Base-by-base conservation (phyloP, 2,797 vertebrate genomes). In the Gambelia wislizenii region DNA sequence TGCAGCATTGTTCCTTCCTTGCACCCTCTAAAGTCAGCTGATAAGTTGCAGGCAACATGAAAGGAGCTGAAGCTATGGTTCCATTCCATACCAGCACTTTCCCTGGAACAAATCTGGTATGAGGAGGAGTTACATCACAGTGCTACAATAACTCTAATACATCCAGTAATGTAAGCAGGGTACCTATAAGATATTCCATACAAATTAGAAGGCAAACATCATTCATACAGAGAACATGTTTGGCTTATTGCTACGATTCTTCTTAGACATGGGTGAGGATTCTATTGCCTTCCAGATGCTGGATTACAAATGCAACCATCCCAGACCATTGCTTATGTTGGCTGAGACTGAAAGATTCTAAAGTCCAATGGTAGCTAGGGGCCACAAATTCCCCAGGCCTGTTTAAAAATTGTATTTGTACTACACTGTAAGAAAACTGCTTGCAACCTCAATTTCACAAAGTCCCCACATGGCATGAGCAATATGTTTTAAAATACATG, bases 161-260 rank as follows among this genome's bases (percentile, higher is more conserved):
- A 7, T 36, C 54, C 22, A 42, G n/a, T 59, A 39, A 80, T 12
- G 36, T 59, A 81, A 61, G 8, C 4, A 77, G 30, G 5, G 30
- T 16, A 16, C 5, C 22, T 16, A 64, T 13, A 4, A 39, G 86
- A 83, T 1, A 85, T 87, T 67, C 61, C 20, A 86, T 39, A 52
- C 1, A 78, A 90, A 84, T 86, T 36, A 4, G 2, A 49, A 9
- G 33, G 83, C 64, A 74, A 49, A 85, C 1, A 2, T 36, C 86
- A 89, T 64, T 90, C 84, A 91, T 86, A 70, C 59, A 30, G 20
- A 74, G 52, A 56, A 42, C 12, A 61, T 25, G 30, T 72, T 83
- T n/a, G 77, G 2, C 78, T 39, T 72, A 27, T 18, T 84, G 27
- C 30, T 79, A 39, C 52, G 83, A 76, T 47, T 80, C 77, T 47